phyloP scores from a whole-genome alignment of 53 echinoderm and acorn worm species.

The Holothuria leucospilota region DNA sequence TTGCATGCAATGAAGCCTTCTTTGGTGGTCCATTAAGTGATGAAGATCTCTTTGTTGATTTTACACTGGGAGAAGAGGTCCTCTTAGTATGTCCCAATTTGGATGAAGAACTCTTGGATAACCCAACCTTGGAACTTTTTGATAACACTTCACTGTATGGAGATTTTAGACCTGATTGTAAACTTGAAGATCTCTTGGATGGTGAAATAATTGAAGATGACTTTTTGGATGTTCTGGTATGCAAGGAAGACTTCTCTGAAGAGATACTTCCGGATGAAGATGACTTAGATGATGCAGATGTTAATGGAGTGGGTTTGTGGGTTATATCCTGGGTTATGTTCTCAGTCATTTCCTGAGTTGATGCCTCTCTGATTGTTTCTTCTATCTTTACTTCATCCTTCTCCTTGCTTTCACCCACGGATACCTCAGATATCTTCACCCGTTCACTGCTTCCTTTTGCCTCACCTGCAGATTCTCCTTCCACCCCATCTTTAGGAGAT shows the following conservation, averaged over 20 bases:
- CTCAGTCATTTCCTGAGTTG: too few relatives aligned
- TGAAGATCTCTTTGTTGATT: constrained; percentile 3
- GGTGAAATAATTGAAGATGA: not conserved
- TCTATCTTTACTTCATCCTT: too few relatives aligned
- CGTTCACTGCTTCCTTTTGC: too few relatives aligned
- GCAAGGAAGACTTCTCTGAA: not conserved
- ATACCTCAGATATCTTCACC: too few relatives aligned
- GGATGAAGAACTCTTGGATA: not conserved
- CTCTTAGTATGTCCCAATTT: not conserved
- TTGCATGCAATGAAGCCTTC: not conserved
- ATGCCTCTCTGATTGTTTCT: too few relatives aligned
- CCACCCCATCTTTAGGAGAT: too few relatives aligned
- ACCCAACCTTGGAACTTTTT: not conserved
- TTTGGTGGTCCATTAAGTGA: not conserved
- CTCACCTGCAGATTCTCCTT: too few relatives aligned
- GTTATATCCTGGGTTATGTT: too few relatives aligned
- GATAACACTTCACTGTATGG: not conserved
- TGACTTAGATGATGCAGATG: not conserved
- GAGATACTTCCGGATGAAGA: constrained; percentile 2
- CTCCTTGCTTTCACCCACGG: too few relatives aligned
- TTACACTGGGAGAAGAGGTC: not conserved
- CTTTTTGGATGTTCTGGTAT: not conserved
- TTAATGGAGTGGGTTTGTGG: too few relatives aligned
- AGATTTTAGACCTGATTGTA: not conserved
- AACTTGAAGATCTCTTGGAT: too few relatives aligned